Evolutionary conservation across 2,797 vertebrate species (phyloP).

Genomic region (Somateria mollissima): DNA sequence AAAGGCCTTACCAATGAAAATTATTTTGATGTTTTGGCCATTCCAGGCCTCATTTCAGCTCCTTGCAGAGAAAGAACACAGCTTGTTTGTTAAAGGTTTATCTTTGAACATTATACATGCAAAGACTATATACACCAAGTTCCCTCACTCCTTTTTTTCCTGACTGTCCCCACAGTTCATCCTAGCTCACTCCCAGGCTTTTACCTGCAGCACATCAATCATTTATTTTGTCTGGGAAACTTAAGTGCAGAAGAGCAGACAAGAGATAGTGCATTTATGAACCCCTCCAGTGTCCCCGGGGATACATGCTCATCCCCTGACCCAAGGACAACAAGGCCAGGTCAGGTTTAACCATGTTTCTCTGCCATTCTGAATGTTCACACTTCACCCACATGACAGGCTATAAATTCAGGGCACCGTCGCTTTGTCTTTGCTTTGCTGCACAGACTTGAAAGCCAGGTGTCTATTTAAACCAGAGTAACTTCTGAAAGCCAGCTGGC

Average conservation of each 20-base stretch:
- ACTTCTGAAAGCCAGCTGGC: background rate
- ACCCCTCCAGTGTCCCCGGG: background rate
- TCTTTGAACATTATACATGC: background rate
- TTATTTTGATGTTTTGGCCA: background rate
- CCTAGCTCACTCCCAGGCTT: background rate
- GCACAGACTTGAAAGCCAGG: background rate
- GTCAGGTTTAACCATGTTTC: background rate
- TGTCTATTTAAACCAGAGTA: background rate
- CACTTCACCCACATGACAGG: accelerated
- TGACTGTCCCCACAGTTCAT: background rate
- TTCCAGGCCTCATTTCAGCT: background rate
- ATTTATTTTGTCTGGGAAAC: background rate
- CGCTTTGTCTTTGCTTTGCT: background rate
- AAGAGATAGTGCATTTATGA: background rate
- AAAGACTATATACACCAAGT: background rate
- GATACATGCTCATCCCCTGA: background rate
- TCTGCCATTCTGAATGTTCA: background rate
- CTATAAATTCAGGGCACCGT: background rate
- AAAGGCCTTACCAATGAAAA: background rate
- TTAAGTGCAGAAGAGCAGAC: background rate
- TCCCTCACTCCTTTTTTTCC: background rate
- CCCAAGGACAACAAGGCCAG: background rate
- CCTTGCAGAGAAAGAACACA: background rate
- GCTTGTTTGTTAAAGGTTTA: background rate
- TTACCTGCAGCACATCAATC: background rate